phyloP scores from a whole-genome alignment of 2,797 vertebrate genomes.

The Channallabes apus region DNA sequence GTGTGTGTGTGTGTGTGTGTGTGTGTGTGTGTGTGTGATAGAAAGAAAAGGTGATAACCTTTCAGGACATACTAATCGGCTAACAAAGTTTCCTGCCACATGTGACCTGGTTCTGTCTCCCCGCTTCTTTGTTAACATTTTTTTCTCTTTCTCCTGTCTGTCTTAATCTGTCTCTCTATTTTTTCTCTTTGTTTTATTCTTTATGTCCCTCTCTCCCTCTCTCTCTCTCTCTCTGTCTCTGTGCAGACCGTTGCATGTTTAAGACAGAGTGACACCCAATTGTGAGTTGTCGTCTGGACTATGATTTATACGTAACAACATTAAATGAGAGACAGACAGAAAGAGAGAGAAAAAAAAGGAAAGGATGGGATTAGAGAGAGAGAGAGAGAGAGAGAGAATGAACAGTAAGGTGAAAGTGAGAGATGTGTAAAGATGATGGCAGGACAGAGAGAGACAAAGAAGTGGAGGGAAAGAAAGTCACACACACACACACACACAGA shows the following conservation, averaged over 20 bases:
- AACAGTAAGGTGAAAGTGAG: background rate
- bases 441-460: too few species aligned
- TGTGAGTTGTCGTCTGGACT: background rate
- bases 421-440: too few species aligned
- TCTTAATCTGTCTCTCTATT: background rate
- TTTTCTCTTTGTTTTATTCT: background rate
- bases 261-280: background rate
- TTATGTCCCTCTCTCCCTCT: background rate
- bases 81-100: conserved; percentile 59
- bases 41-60: conserved; percentile 25
- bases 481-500: too few species aligned
- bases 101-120: conserved; percentile 47
- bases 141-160: background rate
- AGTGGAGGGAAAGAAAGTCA: too few species aligned
- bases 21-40: too few species aligned
- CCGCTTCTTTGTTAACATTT: background rate
- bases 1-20: conserved; percentile 25
- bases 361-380: background rate
- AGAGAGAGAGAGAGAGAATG: background rate
- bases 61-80: conserved; percentile 56
- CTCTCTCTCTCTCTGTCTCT: background rate
- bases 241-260: background rate
- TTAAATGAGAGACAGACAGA: background rate
- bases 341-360: background rate
- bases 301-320: background rate